Evolutionary conservation across 2,797 vertebrate species (phyloP).

Genomic region (Sylvilagus floridanus): DNA sequence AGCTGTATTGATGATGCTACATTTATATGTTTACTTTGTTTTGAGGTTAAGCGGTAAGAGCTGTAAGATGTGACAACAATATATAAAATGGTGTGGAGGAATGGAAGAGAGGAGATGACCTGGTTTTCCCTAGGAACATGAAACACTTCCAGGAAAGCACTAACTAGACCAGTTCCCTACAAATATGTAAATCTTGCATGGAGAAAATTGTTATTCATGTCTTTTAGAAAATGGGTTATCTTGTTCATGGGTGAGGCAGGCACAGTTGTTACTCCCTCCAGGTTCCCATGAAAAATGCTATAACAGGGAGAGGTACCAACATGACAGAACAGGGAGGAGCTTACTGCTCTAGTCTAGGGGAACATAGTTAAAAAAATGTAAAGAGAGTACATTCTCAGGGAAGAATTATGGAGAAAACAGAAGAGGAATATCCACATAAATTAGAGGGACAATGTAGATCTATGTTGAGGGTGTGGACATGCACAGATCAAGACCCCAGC

Average conservation of each 20-base stretch:
- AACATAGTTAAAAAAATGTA: too few relatives aligned
- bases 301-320: too few relatives aligned
- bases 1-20: neutral
- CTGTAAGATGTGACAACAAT: too few relatives aligned
- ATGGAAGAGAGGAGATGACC: neutral
- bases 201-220: neutral
- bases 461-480: too few relatives aligned
- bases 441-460: too few relatives aligned
- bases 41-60: neutral
- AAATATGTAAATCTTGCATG: neutral
- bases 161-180: neutral
- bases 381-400: too few relatives aligned
- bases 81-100: neutral
- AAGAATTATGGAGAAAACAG: too few relatives aligned
- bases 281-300: too few relatives aligned
- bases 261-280: neutral
- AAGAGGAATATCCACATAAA: too few relatives aligned
- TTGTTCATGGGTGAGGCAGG: neutral
- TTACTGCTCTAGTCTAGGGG: too few relatives aligned
- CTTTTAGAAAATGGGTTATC: neutral
- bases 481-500: too few relatives aligned
- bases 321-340: too few relatives aligned
- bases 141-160: neutral
- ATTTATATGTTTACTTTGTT: neutral
- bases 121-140: neutral